A percentile compares a stretch with the other conserved stretches of the same genome.
Evolutionary conservation across 2,113 vertebrate species (phyloP).

Genomic region (Gopherus evgoodei): DNA sequence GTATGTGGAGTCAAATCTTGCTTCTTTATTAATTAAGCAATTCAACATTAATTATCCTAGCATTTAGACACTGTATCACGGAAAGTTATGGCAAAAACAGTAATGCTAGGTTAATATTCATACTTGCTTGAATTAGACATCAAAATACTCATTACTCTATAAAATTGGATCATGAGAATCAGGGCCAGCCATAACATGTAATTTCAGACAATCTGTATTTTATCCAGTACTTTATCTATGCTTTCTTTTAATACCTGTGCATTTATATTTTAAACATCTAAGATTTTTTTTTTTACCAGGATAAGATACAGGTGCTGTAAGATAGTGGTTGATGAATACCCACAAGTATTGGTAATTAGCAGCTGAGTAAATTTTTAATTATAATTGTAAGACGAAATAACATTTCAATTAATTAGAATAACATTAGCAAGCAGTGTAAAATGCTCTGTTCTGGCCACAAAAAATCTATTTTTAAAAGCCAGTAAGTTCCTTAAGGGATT

Average conservation of each 20-base stretch:
- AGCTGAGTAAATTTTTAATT: conserved; percentile 34
- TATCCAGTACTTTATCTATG: neutral
- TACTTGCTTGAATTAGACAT: conserved; percentile 36
- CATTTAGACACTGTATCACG: neutral
- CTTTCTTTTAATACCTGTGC: neutral
- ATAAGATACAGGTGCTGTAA: neutral
- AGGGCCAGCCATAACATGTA: neutral
- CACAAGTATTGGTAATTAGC: neutral
- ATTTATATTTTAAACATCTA: conserved; percentile 5
- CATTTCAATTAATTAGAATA: neutral
- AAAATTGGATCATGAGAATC: conserved; percentile 10
- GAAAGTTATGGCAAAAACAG: neutral
- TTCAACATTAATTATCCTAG: neutral
- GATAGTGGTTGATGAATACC: neutral
- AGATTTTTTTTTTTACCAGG: neutral
- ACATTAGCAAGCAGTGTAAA: neutral
- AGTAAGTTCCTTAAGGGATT: neutral
- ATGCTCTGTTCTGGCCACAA: neutral
- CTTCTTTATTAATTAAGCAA: neutral
- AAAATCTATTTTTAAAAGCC: neutral
- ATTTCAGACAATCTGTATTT: conserved; percentile 17
- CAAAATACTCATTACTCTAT: conserved; percentile 38
- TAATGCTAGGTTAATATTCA: conserved; percentile 30
- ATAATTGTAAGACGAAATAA: neutral
- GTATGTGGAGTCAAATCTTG: neutral